Percentiles rank a stretch among this genome's conserved stretches.
Conservation (phyloP, 2,888 invertebrate species). For the Amphipoea oculea region DNA sequence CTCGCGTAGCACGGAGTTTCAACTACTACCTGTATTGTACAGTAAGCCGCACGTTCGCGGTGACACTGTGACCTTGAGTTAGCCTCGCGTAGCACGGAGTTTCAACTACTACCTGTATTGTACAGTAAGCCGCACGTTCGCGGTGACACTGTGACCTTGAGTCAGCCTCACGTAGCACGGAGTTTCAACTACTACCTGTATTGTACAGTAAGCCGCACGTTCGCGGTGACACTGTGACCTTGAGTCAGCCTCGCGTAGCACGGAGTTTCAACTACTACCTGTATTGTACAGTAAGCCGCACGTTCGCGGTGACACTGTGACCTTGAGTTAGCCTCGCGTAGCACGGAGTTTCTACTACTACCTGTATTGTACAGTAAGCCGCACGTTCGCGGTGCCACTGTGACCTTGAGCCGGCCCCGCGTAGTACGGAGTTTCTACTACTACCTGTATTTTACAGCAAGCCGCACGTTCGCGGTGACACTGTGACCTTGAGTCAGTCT, state of each 20-base stretch:
- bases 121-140: no score
- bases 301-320: not conserved
- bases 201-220: no score
- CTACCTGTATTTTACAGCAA: no score
- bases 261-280: not conserved
- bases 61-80: not conserved
- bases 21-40: no score
- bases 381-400: no score
- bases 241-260: not conserved
- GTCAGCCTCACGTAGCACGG: no score
- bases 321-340: not conserved
- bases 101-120: not conserved
- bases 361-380: not conserved
- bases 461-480: no score
- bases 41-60: no score
- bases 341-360: not conserved
- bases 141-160: not conserved
- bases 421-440: no score
- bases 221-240: not conserved
- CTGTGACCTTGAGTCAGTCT: no score
- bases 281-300: not conserved
- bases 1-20: no score
- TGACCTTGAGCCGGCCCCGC: no score
- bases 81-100: not conserved
- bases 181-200: not conserved